Conservation (phyloP, 2,888 invertebrate genomes). For the Folsomia manolachei region DNA sequence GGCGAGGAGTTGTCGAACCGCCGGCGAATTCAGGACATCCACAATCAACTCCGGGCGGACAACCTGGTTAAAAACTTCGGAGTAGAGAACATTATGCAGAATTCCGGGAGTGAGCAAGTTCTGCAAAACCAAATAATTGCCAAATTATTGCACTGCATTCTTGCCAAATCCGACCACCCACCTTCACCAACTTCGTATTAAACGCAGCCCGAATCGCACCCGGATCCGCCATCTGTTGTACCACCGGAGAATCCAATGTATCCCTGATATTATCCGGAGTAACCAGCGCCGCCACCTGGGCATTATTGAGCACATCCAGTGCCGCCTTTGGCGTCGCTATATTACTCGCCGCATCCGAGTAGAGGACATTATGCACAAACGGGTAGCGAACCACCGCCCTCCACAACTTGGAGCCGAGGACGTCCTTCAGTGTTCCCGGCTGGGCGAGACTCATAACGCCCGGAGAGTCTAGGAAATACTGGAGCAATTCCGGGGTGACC, state of each 20-base stretch:
- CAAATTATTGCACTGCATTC: no score
- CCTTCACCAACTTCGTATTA: neutral
- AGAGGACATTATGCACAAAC: neutral
- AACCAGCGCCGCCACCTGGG: neutral
- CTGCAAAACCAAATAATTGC: no score
- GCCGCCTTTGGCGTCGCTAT: neutral
- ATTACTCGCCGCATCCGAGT: neutral
- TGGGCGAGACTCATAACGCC: neutral
- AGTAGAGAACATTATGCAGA: no score
- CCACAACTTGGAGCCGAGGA: neutral
- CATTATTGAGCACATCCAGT: neutral
- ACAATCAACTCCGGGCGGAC: no score
- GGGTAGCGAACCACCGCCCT: neutral
- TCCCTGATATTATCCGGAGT: neutral
- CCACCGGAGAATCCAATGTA: neutral
- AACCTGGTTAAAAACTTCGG: no score
- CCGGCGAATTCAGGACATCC: no score
- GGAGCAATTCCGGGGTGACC: neutral
- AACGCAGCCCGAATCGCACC: neutral
- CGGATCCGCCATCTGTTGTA: neutral
- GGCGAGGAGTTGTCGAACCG: no score
- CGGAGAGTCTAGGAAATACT: neutral
- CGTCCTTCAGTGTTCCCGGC: neutral
- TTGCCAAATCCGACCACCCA: no score
- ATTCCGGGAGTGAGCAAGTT: no score